Percentiles rank a stretch among this genome's conserved stretches.
These are phyloP conservation scores for Tuberolachnus salignus DNA, from an alignment of 2,888 invertebrate species.

Conservation along the genomic window DNA sequence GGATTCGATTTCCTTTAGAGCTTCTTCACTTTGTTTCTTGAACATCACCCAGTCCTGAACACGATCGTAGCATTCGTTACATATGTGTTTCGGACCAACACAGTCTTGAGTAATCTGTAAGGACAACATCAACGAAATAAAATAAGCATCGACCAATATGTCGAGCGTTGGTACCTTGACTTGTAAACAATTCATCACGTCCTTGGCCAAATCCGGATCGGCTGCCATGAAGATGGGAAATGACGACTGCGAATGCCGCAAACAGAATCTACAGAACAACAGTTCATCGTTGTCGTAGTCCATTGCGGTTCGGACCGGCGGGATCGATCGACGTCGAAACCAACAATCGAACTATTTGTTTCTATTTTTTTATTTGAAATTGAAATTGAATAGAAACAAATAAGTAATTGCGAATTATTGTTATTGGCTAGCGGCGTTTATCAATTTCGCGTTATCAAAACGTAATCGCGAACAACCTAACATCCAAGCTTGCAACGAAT, in stretches of 20 bases:
- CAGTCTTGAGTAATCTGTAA: constrained; percentile 21
- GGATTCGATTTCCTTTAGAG: constrained; percentile 30
- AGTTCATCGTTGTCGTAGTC: constrained; percentile 20
- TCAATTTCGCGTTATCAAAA: too few relatives aligned
- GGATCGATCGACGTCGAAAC: neutral
- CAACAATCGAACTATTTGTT: too few relatives aligned
- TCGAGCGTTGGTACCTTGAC: constrained; percentile 23
- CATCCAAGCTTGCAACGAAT: too few relatives aligned
- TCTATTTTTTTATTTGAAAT: too few relatives aligned
- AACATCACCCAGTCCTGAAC: constrained; percentile 52
- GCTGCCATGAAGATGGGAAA: constrained; percentile 43
- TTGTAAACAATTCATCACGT: constrained; percentile 45
- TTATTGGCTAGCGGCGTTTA: too few relatives aligned
- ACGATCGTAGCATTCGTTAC: constrained; percentile 36
- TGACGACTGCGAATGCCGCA: constrained; percentile 31
- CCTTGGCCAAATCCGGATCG: constrained; percentile 47
- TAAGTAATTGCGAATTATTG: too few relatives aligned
- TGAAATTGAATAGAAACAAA: too few relatives aligned
- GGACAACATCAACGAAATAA: neutral
- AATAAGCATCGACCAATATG: too few relatives aligned
- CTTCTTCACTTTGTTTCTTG: constrained; percentile 47
- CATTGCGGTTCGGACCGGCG: neutral
- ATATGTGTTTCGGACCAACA: constrained; percentile 44
- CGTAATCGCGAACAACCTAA: too few relatives aligned
- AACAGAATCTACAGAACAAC: constrained; percentile 42